Evolutionary conservation across 2,888 invertebrate species (phyloP).

Genomic region (Cremastobaeus sp.): DNA sequence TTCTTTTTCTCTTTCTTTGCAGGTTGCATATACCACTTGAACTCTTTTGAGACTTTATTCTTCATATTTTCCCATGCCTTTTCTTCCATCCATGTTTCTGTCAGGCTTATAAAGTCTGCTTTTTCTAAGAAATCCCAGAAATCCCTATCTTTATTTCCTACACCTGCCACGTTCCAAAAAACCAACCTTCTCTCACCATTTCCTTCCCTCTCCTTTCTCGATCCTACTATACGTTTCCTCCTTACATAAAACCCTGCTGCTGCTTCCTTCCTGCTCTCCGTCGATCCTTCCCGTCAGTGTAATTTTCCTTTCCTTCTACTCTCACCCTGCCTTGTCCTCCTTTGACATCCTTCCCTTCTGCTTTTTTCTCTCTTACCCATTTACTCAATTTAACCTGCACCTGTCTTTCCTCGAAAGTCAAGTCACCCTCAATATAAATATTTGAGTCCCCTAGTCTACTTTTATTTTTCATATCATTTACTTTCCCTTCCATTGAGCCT

Average conservation of each 20-base stretch:
- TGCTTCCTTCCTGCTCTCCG: too few relatives aligned
- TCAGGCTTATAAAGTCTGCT: slow-evolving; percentile 7
- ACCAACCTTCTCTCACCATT: not conserved
- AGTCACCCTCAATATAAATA: slow-evolving; percentile 9
- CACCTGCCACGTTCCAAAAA: slow-evolving; percentile 15
- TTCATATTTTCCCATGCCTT: slow-evolving; percentile 7
- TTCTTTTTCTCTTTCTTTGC: slow-evolving; percentile 4
- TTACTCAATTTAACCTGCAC: not conserved
- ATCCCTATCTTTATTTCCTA: slow-evolving; percentile 7
- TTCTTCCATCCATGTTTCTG: slow-evolving; percentile 2
- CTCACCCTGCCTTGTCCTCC: not conserved
- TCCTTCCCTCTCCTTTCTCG: not conserved
- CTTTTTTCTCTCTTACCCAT: slow-evolving; percentile 12
- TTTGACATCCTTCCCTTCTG: not conserved
- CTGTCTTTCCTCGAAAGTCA: slow-evolving; percentile 9
- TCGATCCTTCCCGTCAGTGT: not conserved
- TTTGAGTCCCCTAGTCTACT: not conserved
- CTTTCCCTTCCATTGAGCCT: not conserved
- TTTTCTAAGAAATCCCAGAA: slow-evolving; percentile 8
- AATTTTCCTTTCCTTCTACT: slow-evolving; percentile 7
- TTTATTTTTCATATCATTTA: not conserved
- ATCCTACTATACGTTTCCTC: not conserved
- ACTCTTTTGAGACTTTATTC: not conserved
- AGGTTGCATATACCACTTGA: not conserved
- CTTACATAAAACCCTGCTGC: not conserved